phyloP scores from a whole-genome alignment of 2,888 invertebrate species.

The Brenthis daphne region DNA sequence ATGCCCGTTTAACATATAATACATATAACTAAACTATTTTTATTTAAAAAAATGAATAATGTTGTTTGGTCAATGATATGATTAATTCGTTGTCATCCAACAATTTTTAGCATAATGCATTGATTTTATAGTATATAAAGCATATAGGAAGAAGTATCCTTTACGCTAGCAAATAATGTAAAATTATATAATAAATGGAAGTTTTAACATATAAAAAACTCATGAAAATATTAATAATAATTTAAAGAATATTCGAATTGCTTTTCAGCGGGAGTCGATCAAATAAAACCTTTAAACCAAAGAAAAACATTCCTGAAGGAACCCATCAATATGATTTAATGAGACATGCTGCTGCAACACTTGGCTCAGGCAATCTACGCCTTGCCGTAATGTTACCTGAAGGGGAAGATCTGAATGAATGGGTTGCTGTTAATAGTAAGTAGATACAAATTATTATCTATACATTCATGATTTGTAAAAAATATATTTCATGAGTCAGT shows the following conservation, averaged over 20 bases:
- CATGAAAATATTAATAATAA: too few relatives aligned
- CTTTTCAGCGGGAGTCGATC: slow-evolving; percentile 90
- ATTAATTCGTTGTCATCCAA: too few relatives aligned
- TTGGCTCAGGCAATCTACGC: slow-evolving; percentile 98
- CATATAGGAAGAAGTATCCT: too few relatives aligned
- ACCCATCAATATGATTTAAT: slow-evolving; percentile 99
- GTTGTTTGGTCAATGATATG: too few relatives aligned
- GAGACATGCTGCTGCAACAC: slow-evolving; percentile 99
- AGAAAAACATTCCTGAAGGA: slow-evolving; percentile 99
- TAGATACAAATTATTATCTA: slow-evolving; percentile 43
- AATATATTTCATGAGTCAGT: background rate
- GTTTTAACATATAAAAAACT: too few relatives aligned
- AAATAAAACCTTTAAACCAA: slow-evolving; percentile 98
- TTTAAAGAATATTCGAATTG: background rate
- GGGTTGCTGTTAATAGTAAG: slow-evolving; percentile 99
- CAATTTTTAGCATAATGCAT: too few relatives aligned
- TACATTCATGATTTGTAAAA: background rate
- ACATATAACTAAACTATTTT: too few relatives aligned
- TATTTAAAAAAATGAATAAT: too few relatives aligned
- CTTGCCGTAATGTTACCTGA: slow-evolving; percentile 98
- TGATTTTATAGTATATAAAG: too few relatives aligned
- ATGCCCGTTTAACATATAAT: too few relatives aligned
- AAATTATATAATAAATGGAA: too few relatives aligned
- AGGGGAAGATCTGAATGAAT: slow-evolving; percentile 99
- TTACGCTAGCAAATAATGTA: too few relatives aligned